phyloP scores from a whole-genome alignment of 2,888 invertebrate species.

The Balanococcus diminutus region DNA sequence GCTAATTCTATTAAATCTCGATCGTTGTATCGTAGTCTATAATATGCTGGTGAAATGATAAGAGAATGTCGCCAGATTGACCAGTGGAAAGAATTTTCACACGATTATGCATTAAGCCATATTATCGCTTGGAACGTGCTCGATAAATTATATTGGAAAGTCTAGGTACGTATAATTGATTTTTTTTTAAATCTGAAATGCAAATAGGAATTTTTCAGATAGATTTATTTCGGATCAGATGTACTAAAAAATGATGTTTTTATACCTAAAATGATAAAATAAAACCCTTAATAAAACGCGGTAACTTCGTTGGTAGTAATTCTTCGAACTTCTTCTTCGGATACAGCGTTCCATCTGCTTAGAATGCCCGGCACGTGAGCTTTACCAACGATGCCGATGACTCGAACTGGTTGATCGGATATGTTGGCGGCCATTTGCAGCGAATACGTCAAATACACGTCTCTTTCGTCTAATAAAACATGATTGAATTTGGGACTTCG shows the following conservation, averaged over 20 bases:
- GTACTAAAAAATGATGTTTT: background rate
- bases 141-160: background rate
- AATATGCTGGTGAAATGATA: background rate
- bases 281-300: background rate
- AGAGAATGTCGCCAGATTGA: slow-evolving; percentile 6
- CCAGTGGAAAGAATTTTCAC: background rate
- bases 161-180: background rate
- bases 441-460: slow-evolving; percentile 53
- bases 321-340: slow-evolving; percentile 39
- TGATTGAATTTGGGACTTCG: slow-evolving; percentile 43
- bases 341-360: slow-evolving; percentile 33
- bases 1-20: background rate
- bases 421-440: slow-evolving; percentile 47
- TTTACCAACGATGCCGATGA: slow-evolving; percentile 49
- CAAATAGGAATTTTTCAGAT: background rate
- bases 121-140: background rate
- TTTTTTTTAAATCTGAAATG: background rate
- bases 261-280: background rate
- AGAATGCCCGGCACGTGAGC: slow-evolving; percentile 52
- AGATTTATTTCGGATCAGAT: background rate
- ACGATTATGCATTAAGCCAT: background rate
- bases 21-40: background rate
- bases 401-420: slow-evolving; percentile 21
- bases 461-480: slow-evolving; percentile 50
- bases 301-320: slow-evolving; percentile 44